Evolutionary conservation across 2,113 vertebrate genomes (phyloP).

Genomic region (Plecturocebus donacophilus): DNA sequence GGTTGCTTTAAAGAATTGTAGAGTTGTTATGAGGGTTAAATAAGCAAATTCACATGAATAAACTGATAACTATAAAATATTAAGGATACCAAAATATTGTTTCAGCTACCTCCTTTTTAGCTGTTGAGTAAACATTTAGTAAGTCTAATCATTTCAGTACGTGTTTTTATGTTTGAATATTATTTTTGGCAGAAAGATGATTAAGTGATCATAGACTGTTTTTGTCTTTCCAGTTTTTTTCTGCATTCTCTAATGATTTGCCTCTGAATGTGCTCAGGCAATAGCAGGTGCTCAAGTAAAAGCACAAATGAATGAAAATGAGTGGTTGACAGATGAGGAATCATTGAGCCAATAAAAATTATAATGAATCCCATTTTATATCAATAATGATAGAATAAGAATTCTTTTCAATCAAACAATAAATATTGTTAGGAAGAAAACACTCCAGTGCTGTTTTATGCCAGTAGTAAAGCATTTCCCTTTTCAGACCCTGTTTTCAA

Average conservation of each 20-base stretch:
- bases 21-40: background rate
- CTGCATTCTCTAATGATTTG: background rate
- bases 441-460: background rate
- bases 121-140: background rate
- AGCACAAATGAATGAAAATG: background rate
- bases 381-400: background rate
- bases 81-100: background rate
- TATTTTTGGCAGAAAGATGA: background rate
- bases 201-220: background rate
- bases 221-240: background rate
- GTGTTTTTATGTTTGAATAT: background rate
- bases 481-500: background rate
- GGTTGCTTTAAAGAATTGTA: background rate
- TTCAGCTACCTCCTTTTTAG: background rate
- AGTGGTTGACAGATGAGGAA: background rate
- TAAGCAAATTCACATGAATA: background rate
- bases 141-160: background rate
- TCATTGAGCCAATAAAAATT: background rate
- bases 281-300: background rate
- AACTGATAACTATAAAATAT: background rate
- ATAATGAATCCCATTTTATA: background rate
- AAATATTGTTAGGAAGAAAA: slow-evolving; percentile 3
- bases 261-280: background rate
- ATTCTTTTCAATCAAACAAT: background rate
- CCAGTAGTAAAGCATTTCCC: background rate